A percentile compares a stretch with the other conserved stretches of the same genome.
These are phyloP conservation scores for Magallana gigas DNA, from an alignment of 1,140 invertebrate genomes.

Conservation along the genomic window DNA sequence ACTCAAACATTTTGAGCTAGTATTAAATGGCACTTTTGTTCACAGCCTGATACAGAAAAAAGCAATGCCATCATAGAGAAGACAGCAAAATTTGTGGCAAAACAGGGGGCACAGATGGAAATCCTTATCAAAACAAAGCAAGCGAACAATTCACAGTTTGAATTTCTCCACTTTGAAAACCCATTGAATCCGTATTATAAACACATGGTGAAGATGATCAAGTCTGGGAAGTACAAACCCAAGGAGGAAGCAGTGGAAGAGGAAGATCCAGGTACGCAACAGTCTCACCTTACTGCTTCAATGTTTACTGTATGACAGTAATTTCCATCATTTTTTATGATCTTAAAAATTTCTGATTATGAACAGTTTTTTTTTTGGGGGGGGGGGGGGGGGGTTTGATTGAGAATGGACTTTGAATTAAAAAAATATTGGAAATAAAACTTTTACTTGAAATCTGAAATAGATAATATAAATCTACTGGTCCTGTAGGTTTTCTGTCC, in stretches of 20 bases:
- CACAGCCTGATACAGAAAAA: slow-evolving; percentile 93
- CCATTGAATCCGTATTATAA: slow-evolving; percentile 94
- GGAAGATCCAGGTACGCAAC: not conserved
- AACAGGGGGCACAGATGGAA: slow-evolving; percentile 98
- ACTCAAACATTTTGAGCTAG: too few species aligned
- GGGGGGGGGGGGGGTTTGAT: too few species aligned
- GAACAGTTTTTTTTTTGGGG: too few species aligned
- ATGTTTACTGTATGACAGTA: too few species aligned
- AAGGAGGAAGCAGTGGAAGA: slow-evolving; percentile 55
- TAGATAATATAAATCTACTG: too few species aligned
- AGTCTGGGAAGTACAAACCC: slow-evolving; percentile 83
- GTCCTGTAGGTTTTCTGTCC: too few species aligned
- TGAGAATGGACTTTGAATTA: too few species aligned
- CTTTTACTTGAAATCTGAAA: too few species aligned
- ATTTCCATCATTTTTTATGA: too few species aligned
- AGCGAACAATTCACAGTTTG: slow-evolving; percentile 94
- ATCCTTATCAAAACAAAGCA: slow-evolving; percentile 98
- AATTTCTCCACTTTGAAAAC: slow-evolving; percentile 93
- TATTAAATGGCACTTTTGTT: not conserved
- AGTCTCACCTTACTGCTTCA: too few species aligned
- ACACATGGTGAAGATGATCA: slow-evolving; percentile 82
- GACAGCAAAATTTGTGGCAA: slow-evolving; percentile 95
- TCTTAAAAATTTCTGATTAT: too few species aligned
- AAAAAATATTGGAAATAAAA: too few species aligned
- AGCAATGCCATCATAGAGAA: slow-evolving; percentile 97